A percentile compares a stretch with the other conserved stretches of the same genome.
Conservation (phyloP, 92 coral and sea anemone species). For the Virgularia gustaviana region DNA sequence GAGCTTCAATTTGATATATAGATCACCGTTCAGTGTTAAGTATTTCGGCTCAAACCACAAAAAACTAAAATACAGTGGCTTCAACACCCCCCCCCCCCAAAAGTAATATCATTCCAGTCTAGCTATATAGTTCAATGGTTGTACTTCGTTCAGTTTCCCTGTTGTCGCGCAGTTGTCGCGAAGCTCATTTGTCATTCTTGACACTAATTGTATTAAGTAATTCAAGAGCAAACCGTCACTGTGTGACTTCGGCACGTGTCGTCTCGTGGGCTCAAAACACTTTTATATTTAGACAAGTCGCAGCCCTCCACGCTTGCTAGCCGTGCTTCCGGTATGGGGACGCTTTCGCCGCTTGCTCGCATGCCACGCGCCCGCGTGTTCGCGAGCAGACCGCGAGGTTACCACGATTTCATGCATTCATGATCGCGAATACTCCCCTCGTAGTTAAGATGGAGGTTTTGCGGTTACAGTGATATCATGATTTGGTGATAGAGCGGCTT, state of each 20-base stretch:
- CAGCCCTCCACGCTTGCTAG: slow-evolving; percentile 1
- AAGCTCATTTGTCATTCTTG: not conserved
- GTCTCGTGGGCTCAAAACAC: slow-evolving; percentile 34
- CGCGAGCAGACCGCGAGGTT: not conserved
- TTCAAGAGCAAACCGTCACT: slow-evolving; percentile 11
- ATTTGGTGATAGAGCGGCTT: slow-evolving; percentile 14
- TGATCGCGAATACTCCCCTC: not conserved
- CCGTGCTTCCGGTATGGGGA: not conserved
- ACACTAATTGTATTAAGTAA: slow-evolving; percentile 8
- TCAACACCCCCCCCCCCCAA: no score
- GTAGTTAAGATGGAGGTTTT: no score
- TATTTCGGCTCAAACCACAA: no score
- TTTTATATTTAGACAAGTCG: slow-evolving; percentile 23
- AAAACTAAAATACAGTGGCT: no score
- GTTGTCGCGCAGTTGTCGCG: slow-evolving; percentile 1
- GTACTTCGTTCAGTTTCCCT: not conserved
- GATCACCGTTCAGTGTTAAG: no score
- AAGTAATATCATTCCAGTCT: not conserved
- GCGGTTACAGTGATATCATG: no score
- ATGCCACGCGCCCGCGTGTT: not conserved
- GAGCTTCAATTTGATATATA: no score
- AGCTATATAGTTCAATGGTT: no score
- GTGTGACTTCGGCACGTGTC: slow-evolving; percentile 33
- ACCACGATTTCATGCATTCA: not conserved
- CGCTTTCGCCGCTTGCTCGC: not conserved